These are phyloP conservation scores for Herpailurus yagouaroundi DNA, from an alignment of 2,113 vertebrate species.

Conservation along the genomic window DNA sequence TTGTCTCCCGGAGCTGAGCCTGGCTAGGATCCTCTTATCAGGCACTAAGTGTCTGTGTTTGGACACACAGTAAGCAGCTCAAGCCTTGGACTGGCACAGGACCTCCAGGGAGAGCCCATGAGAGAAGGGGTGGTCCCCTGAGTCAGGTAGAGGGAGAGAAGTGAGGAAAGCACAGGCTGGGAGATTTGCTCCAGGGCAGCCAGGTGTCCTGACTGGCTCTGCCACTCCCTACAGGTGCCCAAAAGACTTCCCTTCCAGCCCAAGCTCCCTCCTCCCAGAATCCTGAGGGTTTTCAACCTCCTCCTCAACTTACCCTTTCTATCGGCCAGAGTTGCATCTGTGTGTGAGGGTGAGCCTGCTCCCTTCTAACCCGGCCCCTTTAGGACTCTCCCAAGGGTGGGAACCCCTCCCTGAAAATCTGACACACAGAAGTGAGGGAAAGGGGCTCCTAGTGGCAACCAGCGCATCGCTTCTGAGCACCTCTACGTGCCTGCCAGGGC, in stretches of 20 bases:
- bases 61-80: neutral
- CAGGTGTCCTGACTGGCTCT: neutral
- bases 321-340: neutral
- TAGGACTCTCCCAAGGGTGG: neutral
- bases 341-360: neutral
- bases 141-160: neutral
- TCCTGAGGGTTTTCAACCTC: neutral
- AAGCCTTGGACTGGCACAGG: neutral
- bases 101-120: neutral
- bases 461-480: neutral
- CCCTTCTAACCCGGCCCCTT: neutral
- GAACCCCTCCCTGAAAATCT: neutral
- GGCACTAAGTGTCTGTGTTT: neutral
- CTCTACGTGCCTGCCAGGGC: rapidly evolving
- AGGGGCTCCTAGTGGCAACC: neutral
- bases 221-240: neutral
- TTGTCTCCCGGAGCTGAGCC: neutral
- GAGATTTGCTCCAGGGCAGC: neutral
- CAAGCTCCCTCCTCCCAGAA: neutral
- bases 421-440: neutral
- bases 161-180: neutral
- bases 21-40: neutral
- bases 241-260: neutral
- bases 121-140: neutral
- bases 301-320: neutral